Percentiles rank a stretch among this genome's conserved stretches.
These are phyloP conservation scores for Apaloderma vittatum DNA, from an alignment of 2,113 vertebrate species.

Conservation along the genomic window DNA sequence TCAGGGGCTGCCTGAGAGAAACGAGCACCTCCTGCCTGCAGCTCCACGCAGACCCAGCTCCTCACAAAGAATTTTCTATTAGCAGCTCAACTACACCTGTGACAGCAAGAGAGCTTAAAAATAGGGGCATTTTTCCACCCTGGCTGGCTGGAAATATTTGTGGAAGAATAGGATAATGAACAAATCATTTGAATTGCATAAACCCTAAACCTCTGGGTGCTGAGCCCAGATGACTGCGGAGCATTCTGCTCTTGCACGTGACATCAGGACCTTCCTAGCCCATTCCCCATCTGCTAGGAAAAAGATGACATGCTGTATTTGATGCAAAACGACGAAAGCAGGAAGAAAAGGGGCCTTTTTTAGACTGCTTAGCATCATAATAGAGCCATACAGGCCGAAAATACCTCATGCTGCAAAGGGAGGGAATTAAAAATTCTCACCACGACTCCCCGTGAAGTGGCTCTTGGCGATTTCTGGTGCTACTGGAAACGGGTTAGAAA, in stretches of 20 bases:
- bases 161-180: neutral
- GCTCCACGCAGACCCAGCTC: neutral
- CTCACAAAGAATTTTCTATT: neutral
- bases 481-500: neutral
- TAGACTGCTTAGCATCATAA: conserved; percentile 15
- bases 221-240: neutral
- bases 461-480: neutral
- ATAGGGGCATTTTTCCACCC: neutral
- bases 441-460: neutral
- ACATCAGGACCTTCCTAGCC: neutral
- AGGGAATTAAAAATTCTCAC: neutral
- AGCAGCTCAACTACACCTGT: neutral
- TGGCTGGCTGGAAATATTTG: neutral
- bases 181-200: neutral
- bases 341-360: neutral
- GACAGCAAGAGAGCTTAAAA: neutral
- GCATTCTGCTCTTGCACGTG: neutral
- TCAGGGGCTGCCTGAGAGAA: neutral
- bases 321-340: neutral
- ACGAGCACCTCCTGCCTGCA: neutral
- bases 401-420: neutral
- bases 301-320: neutral
- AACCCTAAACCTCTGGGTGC: neutral
- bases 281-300: neutral
- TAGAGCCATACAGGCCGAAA: neutral